phyloP scores from a whole-genome alignment of 2,113 vertebrate species.

The Tenebrosternarchus preto region DNA sequence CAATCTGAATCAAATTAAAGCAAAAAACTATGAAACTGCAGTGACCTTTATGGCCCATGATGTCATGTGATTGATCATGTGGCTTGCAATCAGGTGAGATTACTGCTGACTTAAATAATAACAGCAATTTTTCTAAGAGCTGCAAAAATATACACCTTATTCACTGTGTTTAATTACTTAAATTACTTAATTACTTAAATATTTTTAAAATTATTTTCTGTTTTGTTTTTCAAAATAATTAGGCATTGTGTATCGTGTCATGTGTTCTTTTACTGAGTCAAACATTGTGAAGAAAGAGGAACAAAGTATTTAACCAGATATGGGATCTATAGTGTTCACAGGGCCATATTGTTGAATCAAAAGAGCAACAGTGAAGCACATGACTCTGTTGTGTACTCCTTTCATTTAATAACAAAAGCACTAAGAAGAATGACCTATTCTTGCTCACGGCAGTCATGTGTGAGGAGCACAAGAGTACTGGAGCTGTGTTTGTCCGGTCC shows the following conservation, averaged over 20 bases:
- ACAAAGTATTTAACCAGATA: background rate
- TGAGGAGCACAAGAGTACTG: too few relatives aligned
- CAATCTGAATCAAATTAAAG: too few relatives aligned
- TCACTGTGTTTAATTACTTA: too few relatives aligned
- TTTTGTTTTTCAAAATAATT: background rate
- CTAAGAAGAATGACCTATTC: constrained; percentile 6
- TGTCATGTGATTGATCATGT: background rate
- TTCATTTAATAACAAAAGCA: constrained; percentile 16
- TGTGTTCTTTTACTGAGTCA: constrained; percentile 8
- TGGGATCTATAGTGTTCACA: constrained; percentile 20
- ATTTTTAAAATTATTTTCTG: too few relatives aligned
- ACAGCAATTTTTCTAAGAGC: too few relatives aligned
- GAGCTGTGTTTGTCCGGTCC: too few relatives aligned
- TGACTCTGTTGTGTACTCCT: constrained; percentile 12
- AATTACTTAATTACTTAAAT: too few relatives aligned
- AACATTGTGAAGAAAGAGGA: constrained; percentile 2
- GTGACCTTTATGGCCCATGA: too few relatives aligned
- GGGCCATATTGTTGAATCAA: constrained; percentile 23
- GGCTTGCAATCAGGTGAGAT: background rate
- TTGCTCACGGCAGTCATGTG: background rate
- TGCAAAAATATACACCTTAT: too few relatives aligned
- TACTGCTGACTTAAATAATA: background rate
- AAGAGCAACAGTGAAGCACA: constrained; percentile 40
- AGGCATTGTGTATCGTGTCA: background rate
- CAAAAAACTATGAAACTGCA: too few relatives aligned